These are phyloP conservation scores for Gavia stellata DNA, from an alignment of 2,113 vertebrate species.

Conservation along the genomic window DNA sequence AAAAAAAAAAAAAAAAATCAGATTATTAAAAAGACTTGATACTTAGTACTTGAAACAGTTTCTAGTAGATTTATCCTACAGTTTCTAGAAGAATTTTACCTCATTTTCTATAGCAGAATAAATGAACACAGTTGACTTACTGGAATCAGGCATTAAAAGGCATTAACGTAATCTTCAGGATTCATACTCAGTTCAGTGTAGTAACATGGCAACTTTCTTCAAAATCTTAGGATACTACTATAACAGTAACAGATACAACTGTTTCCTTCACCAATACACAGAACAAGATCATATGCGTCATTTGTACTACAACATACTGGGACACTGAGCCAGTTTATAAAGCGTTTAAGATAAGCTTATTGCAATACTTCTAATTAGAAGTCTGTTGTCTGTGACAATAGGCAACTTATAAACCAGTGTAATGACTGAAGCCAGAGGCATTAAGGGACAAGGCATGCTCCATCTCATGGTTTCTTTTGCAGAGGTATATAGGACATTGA, in stretches of 20 bases:
- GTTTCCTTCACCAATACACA: background rate
- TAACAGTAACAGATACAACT: background rate
- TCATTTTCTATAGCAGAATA: background rate
- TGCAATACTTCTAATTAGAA: background rate
- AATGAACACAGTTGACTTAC: background rate
- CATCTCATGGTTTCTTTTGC: background rate
- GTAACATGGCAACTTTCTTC: background rate
- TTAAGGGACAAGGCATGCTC: background rate
- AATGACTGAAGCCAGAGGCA: background rate
- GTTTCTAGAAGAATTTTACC: background rate
- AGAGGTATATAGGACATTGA: background rate
- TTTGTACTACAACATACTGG: background rate
- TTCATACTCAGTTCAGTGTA: background rate
- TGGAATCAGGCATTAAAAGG: background rate
- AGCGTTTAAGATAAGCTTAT: background rate
- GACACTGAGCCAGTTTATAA: background rate
- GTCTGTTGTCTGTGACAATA: background rate
- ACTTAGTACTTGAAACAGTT: background rate
- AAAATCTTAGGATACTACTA: background rate
- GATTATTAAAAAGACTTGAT: background rate
- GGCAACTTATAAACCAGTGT: background rate
- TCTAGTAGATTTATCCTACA: background rate
- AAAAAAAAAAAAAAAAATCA: background rate
- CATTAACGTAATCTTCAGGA: background rate
- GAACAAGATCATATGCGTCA: background rate